Evolutionary conservation across 92 coral and sea anemone species (phyloP).

Genomic region (Palythoa grandis): DNA sequence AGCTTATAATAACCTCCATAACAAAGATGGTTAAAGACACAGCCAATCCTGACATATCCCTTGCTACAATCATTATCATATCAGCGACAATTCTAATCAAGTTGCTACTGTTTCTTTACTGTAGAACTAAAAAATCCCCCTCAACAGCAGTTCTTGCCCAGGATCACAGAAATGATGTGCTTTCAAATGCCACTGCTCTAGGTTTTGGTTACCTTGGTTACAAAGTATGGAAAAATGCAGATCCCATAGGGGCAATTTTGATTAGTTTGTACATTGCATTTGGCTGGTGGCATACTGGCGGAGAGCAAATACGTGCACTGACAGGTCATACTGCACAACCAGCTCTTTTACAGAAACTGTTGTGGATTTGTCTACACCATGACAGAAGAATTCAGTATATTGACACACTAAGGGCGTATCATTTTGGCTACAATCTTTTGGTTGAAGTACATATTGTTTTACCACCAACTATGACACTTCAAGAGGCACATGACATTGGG

Average conservation of each 20-base stretch:
- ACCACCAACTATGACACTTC: conserved; percentile 79
- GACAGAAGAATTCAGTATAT: conserved; percentile 85
- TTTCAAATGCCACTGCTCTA: conserved; percentile 88
- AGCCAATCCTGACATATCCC: conserved; percentile 73
- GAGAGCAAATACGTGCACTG: conserved; percentile 80
- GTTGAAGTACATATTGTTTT: conserved; percentile 97
- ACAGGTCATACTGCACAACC: conserved; percentile 92
- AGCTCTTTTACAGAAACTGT: conserved; percentile 74
- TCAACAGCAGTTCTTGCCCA: conserved; percentile 82
- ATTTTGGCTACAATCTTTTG: conserved; percentile 85
- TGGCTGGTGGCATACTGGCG: conserved; percentile 90
- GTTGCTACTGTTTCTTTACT: conserved; percentile 69
- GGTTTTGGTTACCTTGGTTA: conserved; percentile 90
- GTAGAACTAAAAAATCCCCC: conserved; percentile 66
- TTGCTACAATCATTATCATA: conserved; percentile 78
- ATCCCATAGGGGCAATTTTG: conserved; percentile 92
- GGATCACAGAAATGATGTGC: conserved; percentile 91
- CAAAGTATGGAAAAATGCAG: conserved; percentile 88
- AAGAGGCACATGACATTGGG: conserved; percentile 96
- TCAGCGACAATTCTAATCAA: conserved; percentile 68
- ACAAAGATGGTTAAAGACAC: conserved; percentile 66
- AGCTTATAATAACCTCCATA: conserved; percentile 79
- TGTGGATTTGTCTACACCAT: conserved; percentile 85
- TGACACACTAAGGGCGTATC: conserved; percentile 94
- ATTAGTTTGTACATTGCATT: conserved; percentile 87